Conservation (phyloP, 2,113 vertebrate genomes). For the Pantherophis guttatus region DNA sequence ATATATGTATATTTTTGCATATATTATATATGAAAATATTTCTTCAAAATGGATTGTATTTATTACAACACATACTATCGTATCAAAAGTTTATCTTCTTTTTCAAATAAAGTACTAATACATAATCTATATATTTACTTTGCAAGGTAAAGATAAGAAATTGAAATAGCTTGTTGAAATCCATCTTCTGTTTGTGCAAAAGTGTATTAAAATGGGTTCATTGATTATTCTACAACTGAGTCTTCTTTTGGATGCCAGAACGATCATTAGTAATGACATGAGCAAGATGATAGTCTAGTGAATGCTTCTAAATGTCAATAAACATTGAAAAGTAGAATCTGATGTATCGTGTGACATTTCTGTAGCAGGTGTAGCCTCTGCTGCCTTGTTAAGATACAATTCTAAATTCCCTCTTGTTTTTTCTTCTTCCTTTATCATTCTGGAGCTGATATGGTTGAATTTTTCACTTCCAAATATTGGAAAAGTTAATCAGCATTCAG, state of each 20-base stretch:
- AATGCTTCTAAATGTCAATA: not conserved
- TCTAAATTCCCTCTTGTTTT: not conserved
- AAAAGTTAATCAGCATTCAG: conserved; percentile 39
- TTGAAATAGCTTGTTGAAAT: not conserved
- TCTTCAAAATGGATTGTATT: not conserved
- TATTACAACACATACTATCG: not conserved
- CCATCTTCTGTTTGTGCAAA: not conserved
- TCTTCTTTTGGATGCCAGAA: not conserved
- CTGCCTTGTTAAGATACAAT: not conserved
- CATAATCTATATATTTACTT: not conserved
- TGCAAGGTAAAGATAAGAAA: not conserved
- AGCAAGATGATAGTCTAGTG: not conserved
- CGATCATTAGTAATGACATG: not conserved
- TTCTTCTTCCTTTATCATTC: not conserved
- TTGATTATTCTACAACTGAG: not conserved
- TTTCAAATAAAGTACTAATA: not conserved
- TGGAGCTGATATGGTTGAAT: not conserved
- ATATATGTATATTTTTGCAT: not conserved
- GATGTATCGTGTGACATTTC: not conserved
- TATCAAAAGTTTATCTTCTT: not conserved
- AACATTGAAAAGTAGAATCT: not conserved
- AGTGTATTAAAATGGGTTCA: not conserved
- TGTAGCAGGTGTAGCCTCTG: not conserved
- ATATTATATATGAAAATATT: not conserved
- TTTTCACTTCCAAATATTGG: not conserved